Percentiles rank a stretch among this genome's conserved stretches.
These are phyloP conservation scores for Morone chrysops DNA, from an alignment of 2,113 vertebrate genomes.

Conservation along the genomic window DNA sequence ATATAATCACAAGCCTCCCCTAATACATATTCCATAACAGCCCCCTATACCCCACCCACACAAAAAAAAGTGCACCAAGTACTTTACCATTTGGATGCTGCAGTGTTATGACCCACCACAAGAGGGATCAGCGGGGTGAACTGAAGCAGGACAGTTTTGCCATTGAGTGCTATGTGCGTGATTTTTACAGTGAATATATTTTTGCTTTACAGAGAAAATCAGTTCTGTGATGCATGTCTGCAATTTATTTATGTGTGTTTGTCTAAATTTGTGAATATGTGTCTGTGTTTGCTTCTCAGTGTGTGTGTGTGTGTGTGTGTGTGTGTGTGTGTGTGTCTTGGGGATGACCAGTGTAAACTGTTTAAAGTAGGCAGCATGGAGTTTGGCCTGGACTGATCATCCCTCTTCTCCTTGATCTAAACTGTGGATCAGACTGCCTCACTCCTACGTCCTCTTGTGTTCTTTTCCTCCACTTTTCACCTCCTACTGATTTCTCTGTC, in stretches of 20 bases:
- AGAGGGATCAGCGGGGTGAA: constrained; percentile 41
- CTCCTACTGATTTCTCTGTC: constrained; percentile 12
- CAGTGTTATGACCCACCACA: constrained; percentile 28
- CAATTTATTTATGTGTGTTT: constrained; percentile 4
- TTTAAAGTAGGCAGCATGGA: constrained; percentile 56
- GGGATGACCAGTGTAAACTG: constrained; percentile 61
- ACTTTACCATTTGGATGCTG: constrained; percentile 25
- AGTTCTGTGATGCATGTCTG: background rate
- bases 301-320: constrained; percentile 28
- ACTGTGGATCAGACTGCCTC: constrained; percentile 44
- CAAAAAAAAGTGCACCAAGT: background rate
- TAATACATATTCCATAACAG: background rate
- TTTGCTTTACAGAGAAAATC: background rate
- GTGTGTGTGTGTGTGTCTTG: constrained; percentile 31
- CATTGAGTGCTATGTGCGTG: background rate
- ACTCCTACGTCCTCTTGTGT: constrained; percentile 43
- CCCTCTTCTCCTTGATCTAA: constrained; percentile 52
- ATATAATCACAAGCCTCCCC: background rate
- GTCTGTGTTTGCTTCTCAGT: constrained; percentile 5
- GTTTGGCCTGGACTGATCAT: constrained; percentile 51
- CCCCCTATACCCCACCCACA: background rate
- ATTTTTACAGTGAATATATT: constrained; percentile 3
- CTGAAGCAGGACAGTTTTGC: background rate
- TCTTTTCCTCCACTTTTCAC: constrained; percentile 10
- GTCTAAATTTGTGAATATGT: constrained; percentile 9